Conservation (phyloP, 2,113 vertebrate species). For the Haemorhous mexicanus region DNA sequence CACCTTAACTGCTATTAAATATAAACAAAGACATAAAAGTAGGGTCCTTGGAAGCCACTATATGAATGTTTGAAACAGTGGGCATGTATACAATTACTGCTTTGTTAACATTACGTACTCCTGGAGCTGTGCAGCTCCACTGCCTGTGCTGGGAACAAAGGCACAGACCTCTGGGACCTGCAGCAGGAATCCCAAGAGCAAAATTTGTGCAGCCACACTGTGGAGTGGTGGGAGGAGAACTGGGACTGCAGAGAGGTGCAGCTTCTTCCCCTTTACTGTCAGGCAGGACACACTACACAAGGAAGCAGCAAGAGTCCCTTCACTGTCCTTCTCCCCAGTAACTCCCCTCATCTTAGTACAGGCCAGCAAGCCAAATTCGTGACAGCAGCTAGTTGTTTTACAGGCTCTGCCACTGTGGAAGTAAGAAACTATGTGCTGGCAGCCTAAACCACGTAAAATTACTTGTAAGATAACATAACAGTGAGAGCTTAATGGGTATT, state of each 20-base stretch:
- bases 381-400: not conserved
- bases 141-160: not conserved
- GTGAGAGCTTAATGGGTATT: not conserved
- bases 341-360: not conserved
- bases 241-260: not conserved
- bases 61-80: not conserved
- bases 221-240: not conserved
- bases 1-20: slow-evolving; percentile 13
- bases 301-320: not conserved
- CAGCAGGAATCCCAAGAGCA: not conserved
- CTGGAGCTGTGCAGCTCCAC: not conserved
- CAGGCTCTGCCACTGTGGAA: not conserved
- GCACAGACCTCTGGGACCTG: not conserved
- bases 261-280: not conserved
- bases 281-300: not conserved
- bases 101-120: not conserved
- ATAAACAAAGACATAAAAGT: slow-evolving; percentile 35
- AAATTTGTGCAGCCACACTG: not conserved
- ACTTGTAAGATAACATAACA: not conserved
- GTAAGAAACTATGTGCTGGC: not conserved
- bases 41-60: not conserved
- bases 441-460: not conserved
- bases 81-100: not conserved
- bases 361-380: not conserved
- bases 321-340: not conserved